Evolutionary conservation across 2,888 invertebrate genomes (phyloP).

Genomic region (Xestia c-nigrum): DNA sequence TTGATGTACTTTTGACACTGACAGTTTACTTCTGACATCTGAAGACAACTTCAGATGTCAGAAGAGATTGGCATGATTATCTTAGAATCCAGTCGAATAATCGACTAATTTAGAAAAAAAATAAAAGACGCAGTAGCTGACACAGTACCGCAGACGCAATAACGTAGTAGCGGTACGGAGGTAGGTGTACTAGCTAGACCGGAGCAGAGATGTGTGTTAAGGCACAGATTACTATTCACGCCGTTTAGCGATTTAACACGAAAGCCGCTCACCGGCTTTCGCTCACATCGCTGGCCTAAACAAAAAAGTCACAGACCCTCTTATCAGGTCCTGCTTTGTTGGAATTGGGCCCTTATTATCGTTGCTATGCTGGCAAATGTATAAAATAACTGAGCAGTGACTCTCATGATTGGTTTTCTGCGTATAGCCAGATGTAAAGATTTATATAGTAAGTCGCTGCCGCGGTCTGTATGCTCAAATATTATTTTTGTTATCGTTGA

Average conservation of each 20-base stretch:
- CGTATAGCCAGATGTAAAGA: background rate
- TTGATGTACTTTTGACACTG: slow-evolving; percentile 50
- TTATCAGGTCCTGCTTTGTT: too few relatives aligned
- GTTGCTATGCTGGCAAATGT: background rate
- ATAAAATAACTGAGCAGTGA: background rate
- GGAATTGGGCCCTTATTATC: too few relatives aligned
- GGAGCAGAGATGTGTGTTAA: background rate
- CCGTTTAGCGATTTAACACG: background rate
- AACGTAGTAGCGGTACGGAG: too few relatives aligned
- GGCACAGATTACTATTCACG: too few relatives aligned
- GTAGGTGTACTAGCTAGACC: too few relatives aligned
- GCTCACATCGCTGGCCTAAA: background rate
- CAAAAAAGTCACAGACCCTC: background rate
- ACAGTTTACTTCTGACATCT: too few relatives aligned
- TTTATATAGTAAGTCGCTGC: too few relatives aligned
- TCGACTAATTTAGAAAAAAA: slow-evolving; percentile 4
- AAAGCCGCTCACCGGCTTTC: background rate
- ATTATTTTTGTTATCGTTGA: too few relatives aligned
- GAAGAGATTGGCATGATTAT: background rate
- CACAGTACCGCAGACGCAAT: too few relatives aligned
- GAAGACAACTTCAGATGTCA: background rate
- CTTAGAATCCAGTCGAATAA: background rate
- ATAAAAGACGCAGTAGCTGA: too few relatives aligned
- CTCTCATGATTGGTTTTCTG: background rate
- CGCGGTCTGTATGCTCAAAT: too few relatives aligned